These are phyloP conservation scores for Oscheius sp. DNA, from an alignment of 2,888 invertebrate species.

Conservation along the genomic window DNA sequence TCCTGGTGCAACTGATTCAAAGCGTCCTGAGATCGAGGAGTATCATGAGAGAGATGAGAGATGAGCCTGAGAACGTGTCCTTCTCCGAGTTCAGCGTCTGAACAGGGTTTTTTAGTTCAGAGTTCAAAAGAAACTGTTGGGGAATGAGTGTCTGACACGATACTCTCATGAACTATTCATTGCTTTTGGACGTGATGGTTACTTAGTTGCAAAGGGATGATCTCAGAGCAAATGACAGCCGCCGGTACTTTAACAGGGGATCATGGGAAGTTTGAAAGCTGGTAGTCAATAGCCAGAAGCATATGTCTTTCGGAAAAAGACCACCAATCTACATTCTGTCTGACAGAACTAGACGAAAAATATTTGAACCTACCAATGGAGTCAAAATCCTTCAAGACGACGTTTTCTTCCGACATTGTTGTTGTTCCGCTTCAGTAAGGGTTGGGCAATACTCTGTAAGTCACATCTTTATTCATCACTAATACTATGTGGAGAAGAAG, in stretches of 20 bases:
- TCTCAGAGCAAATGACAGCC: not conserved
- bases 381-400: conserved; percentile 32
- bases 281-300: too few relatives aligned
- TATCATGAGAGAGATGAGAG: conserved; percentile 15
- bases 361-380: conserved; percentile 9
- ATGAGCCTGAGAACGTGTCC: conserved; percentile 14
- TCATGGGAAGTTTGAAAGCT: too few relatives aligned
- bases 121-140: not conserved
- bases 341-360: too few relatives aligned
- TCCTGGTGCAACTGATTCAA: conserved; percentile 20
- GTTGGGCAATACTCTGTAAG: too few relatives aligned
- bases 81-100: conserved; percentile 30
- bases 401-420: conserved; percentile 10
- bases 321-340: too few relatives aligned
- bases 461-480: too few relatives aligned
- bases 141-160: too few relatives aligned
- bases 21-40: conserved; percentile 17
- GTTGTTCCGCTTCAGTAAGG: too few relatives aligned
- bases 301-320: too few relatives aligned
- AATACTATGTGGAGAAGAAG: too few relatives aligned
- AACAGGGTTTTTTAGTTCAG: not conserved
- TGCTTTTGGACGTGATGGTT: not conserved
- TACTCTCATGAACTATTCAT: not conserved
- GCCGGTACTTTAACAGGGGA: too few relatives aligned
- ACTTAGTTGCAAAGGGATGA: not conserved